Conservation (phyloP, 2,113 vertebrate species). For the Oryzias woworae region DNA sequence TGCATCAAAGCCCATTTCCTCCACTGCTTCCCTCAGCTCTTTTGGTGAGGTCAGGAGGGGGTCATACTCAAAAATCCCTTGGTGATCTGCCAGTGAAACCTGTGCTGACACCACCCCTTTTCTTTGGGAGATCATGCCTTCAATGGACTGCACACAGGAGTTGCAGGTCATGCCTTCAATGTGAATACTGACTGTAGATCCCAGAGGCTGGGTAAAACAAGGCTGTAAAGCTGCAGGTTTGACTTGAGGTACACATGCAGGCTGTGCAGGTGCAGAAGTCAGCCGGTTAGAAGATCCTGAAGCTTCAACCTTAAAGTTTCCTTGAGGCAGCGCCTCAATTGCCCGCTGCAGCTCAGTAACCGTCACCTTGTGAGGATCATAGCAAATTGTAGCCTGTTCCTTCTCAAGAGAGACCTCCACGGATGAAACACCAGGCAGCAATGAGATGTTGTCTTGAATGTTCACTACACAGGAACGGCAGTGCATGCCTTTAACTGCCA, state of each 20-base stretch:
- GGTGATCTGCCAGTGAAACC: slow-evolving; percentile 83
- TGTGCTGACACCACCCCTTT: slow-evolving; percentile 83
- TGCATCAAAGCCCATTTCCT: slow-evolving; percentile 95
- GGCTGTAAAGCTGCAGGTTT: slow-evolving; percentile 50
- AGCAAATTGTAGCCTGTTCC: slow-evolving; percentile 81
- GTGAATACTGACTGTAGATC: slow-evolving; percentile 76
- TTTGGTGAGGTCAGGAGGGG: slow-evolving; percentile 83
- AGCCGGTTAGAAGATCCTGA: slow-evolving; percentile 25
- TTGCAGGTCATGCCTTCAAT: slow-evolving; percentile 95
- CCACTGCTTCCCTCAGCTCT: slow-evolving; percentile 81
- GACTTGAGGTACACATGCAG: slow-evolving; percentile 31
- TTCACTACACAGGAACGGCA: slow-evolving; percentile 89
- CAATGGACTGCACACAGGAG: slow-evolving; percentile 92
- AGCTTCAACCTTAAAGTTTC: slow-evolving; percentile 80
- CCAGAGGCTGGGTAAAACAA: slow-evolving; percentile 77
- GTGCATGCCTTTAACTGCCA: slow-evolving; percentile 90
- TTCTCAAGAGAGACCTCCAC: slow-evolving; percentile 84
- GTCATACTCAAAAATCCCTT: slow-evolving; percentile 88
- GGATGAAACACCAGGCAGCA: slow-evolving; percentile 79
- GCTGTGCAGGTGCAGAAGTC: slow-evolving; percentile 11
- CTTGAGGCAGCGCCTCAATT: slow-evolving; percentile 85
- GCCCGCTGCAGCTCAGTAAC: slow-evolving; percentile 76
- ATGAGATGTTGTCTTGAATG: slow-evolving; percentile 83
- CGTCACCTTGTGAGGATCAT: slow-evolving; percentile 77
- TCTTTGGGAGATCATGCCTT: slow-evolving; percentile 83